Base-by-base conservation (phyloP, 1,140 invertebrate species). In the Drosophila persimilis region DNA sequence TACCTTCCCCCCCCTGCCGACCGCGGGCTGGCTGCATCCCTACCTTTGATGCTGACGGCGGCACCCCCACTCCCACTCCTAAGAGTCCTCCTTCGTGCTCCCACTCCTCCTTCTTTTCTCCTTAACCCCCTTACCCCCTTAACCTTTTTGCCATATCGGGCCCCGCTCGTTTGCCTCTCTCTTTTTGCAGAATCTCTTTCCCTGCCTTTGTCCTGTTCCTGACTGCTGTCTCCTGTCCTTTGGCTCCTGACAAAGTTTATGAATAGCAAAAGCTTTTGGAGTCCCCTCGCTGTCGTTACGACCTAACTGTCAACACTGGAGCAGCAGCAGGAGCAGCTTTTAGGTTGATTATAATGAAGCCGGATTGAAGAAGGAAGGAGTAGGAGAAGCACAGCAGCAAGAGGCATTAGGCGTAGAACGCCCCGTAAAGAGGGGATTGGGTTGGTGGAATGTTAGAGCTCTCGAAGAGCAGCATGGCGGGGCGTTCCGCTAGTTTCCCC, bases 141-240 rank as follows among this genome's bases (percentile, higher is more conserved):
- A 80, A 85, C 80, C 80, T 84, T 77, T 39, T 86, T 77, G 73
- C 73, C 80, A 74, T 77, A 85, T 85, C 81, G 63, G 60, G 11
- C 35, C 11, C 9, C 9, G 9, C 73, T 80, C 61, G 45, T 48
- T 58, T 66, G 31, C 43, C 35, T 31, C 26, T 55, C 55, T 46
- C 17, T 17, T 3, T 44, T 13, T 62, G 46, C 20, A 48, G 9
- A 13, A 2, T 48, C 22, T 31, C 53, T 53, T 20, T 55, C 13
- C 17, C 43, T 64, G 20, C 50, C 60, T 44, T 8, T 47, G 9
- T 15, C 45, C 44, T 45, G 22, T 45, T 13, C 48, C 8, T 43
- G 3, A 13, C 17, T 41, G 15, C 35, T 39, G 35, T 39, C 35
- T 39, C 48, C 31, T 74, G 44, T 77, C 35, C 35, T 39, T 13